Conservation (phyloP, 2,888 invertebrate species). For the Drosophila austrosaltans region DNA sequence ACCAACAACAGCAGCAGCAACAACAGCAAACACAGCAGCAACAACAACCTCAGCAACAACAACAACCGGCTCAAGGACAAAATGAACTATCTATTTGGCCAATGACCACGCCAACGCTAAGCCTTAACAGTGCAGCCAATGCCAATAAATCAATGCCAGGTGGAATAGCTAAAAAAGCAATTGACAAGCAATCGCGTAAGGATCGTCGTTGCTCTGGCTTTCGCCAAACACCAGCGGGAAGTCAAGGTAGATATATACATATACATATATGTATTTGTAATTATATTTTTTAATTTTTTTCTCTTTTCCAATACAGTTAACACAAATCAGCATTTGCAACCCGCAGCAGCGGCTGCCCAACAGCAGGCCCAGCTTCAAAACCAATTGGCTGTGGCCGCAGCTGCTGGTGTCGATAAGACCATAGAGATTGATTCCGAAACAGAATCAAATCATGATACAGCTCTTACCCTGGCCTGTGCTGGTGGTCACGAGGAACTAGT, state of each 20-base stretch:
- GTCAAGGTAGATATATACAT: conserved; percentile 75
- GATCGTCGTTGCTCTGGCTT: conserved; percentile 82
- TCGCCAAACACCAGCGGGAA: conserved; percentile 83
- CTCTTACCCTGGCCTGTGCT: conserved; percentile 97
- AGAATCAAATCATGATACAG: conserved; percentile 99
- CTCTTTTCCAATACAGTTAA: conserved; percentile 61
- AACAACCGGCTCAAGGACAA: conserved; percentile 56
- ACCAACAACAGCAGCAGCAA: conserved; percentile 55
- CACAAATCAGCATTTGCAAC: conserved; percentile 74
- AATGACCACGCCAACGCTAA: conserved; percentile 59
- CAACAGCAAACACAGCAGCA: conserved; percentile 47
- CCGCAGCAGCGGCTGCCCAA: conserved; percentile 68
- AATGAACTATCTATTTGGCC: conserved; percentile 71
- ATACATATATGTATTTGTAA: neutral
- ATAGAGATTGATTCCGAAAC: conserved; percentile 99
- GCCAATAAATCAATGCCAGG: conserved; percentile 76
- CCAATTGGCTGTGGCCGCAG: conserved; percentile 73
- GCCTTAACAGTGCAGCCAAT: conserved; percentile 51
- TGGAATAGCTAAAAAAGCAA: conserved; percentile 82
- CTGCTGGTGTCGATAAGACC: conserved; percentile 86
- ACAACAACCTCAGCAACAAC: conserved; percentile 40
- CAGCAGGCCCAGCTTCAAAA: conserved; percentile 79
- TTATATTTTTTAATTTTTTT: neutral
- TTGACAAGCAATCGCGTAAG: conserved; percentile 83
- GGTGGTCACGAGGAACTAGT: conserved; percentile 98